Percentiles rank a stretch among this genome's conserved stretches.
These are phyloP conservation scores for Hoplostethus atlanticus DNA, from an alignment of 2,797 vertebrate species.

Conservation along the genomic window DNA sequence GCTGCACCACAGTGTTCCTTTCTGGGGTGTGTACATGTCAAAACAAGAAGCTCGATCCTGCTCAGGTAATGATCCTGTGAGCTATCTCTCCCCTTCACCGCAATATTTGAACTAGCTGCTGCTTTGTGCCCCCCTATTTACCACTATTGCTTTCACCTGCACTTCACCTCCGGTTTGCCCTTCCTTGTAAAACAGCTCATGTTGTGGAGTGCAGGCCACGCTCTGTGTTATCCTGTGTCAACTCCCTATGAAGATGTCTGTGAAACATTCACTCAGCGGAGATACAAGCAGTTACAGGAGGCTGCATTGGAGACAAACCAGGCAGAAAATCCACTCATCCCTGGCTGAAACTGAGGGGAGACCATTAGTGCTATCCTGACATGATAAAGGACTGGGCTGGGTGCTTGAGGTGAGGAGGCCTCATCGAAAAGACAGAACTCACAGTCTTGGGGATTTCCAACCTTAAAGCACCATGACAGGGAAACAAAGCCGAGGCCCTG, in stretches of 20 bases:
- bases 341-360: constrained; percentile 42
- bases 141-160: constrained; percentile 24
- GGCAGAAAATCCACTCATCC: constrained; percentile 83
- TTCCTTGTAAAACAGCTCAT: constrained; percentile 50
- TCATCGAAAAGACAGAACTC: constrained; percentile 47
- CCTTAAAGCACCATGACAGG: constrained; percentile 65
- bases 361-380: constrained; percentile 72
- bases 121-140: constrained; percentile 58
- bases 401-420: constrained; percentile 62
- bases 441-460: constrained; percentile 62
- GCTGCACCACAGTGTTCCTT: constrained; percentile 39
- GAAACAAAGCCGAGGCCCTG: constrained; percentile 64
- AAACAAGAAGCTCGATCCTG: constrained; percentile 71
- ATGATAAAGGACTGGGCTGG: constrained; percentile 44
- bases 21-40: constrained; percentile 65
- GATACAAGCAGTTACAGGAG: constrained; percentile 64
- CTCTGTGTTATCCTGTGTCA: constrained; percentile 57
- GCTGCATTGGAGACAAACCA: constrained; percentile 76
- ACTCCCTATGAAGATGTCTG: constrained; percentile 55
- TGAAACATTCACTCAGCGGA: constrained; percentile 77
- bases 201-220: constrained; percentile 33
- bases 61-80: constrained; percentile 51
- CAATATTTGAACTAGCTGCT: constrained; percentile 50
- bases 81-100: constrained; percentile 27
- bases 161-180: constrained; percentile 60